Base-by-base conservation (phyloP, 2,113 vertebrate species). In the Gobiocypris rarus region DNA sequence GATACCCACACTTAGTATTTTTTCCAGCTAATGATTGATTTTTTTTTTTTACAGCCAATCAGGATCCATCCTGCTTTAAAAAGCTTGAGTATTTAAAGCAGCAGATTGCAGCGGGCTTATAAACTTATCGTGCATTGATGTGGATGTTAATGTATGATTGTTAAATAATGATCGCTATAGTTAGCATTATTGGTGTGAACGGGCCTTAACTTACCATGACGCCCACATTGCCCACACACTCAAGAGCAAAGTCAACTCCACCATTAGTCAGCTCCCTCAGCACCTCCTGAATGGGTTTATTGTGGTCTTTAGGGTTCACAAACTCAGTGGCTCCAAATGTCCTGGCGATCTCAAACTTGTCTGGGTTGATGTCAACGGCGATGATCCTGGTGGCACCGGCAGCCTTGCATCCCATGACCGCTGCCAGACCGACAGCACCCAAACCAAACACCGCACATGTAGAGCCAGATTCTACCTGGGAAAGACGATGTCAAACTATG, bases 161-260 rank as follows among this genome's bases (percentile, higher is more conserved):
- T n/a, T n/a, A n/a, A n/a, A n/a, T 19, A 19, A 19, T 48, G 13
- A 52, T 52, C 15, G 2, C 7, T 52, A 6, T 52, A 52, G 50
- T 52, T 52, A 6, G 6, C 5, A 54, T 54, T 19, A 54, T 54
- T 54, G 52, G 52, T 54, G 52, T 22, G 7, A 19, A 54, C 0
- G 17, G 52, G 52, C 17, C 52, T 22, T 54, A 26, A 82, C 92
- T 0, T 93, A 98, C 97, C 96, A 97, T 96, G 81, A 93, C 87
- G 3, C 83, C 88, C 0, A 83, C 91, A 48, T 80, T 91, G 34
- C 97, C 96, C 0, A 94, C 92, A 91, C 96, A 96, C 86, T 97
- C 97, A 1, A 98, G 88, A 45, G 94, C 93, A 34, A 94, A 96
- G 91, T 97, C 97, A 86, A 96, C 94, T 0, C 97, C 96, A 7